A percentile compares a stretch with the other conserved stretches of the same genome.
phyloP scores from a whole-genome alignment of 2,797 vertebrate species.

The Phyllotis vaccarum region DNA sequence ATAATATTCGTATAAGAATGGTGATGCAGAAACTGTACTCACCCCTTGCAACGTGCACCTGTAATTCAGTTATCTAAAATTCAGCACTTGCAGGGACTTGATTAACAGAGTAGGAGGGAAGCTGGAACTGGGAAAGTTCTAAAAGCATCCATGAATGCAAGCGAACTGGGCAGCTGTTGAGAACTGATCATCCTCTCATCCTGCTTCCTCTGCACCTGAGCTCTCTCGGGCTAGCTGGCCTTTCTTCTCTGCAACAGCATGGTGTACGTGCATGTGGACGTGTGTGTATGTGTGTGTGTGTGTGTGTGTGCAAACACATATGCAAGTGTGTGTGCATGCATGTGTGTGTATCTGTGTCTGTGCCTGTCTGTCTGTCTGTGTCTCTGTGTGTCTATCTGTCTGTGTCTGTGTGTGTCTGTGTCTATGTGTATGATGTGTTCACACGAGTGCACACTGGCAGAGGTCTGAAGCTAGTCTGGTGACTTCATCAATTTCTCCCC shows the following conservation, averaged over 20 bases:
- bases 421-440: not conserved
- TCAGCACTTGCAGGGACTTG: slow-evolving; percentile 37
- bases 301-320: not conserved
- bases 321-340: not conserved
- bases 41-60: not conserved
- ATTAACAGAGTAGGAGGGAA: not conserved
- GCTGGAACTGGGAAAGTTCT: slow-evolving; percentile 12
- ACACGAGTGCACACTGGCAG: not conserved
- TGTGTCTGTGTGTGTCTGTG: not conserved
- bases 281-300: not conserved
- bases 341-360: not conserved
- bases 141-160: not conserved
- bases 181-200: not conserved
- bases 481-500: not conserved
- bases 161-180: not conserved
- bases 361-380: not conserved
- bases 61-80: not conserved
- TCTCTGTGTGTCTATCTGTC: fast-evolving
- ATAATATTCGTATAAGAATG: slow-evolving; percentile 1
- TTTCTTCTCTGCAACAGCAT: not conserved
- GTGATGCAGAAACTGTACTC: not conserved
- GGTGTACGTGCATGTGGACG: not conserved
- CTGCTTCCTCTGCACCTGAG: not conserved
- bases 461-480: not conserved
- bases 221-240: not conserved